Evolutionary conservation across 1,140 invertebrate genomes (phyloP).

Genomic region (Oryzaephilus surinamensis): DNA sequence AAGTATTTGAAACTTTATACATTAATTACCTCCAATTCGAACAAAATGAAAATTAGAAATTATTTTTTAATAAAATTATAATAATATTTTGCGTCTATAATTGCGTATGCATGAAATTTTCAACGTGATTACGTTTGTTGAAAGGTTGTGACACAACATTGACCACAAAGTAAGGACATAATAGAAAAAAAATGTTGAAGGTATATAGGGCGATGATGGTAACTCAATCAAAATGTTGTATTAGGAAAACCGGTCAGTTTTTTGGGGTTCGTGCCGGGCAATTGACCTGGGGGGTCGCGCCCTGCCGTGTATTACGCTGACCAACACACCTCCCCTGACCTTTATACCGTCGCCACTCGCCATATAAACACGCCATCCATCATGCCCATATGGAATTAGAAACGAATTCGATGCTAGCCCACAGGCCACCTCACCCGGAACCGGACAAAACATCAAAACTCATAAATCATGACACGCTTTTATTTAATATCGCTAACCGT

Average conservation of each 20-base stretch:
- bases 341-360: slow-evolving; percentile 36
- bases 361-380: slow-evolving; percentile 38
- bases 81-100: no score
- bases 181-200: not conserved
- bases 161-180: no score
- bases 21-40: no score
- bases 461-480: no score
- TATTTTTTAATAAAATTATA: no score
- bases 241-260: not conserved
- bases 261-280: slow-evolving; percentile 25
- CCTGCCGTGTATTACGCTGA: slow-evolving; percentile 30
- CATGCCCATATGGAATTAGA: slow-evolving; percentile 30
- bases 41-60: no score
- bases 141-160: no score
- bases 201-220: slow-evolving; percentile 1
- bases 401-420: slow-evolving; percentile 29
- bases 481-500: no score
- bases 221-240: not conserved
- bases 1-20: no score
- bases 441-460: slow-evolving; percentile 16
- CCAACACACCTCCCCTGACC: slow-evolving; percentile 36
- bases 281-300: slow-evolving; percentile 35
- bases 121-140: no score
- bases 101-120: no score
- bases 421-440: slow-evolving; percentile 17